Evolutionary conservation across 35 echinoderm and acorn worm species (phyloP).

Genomic region (Lytechinus pictus): DNA sequence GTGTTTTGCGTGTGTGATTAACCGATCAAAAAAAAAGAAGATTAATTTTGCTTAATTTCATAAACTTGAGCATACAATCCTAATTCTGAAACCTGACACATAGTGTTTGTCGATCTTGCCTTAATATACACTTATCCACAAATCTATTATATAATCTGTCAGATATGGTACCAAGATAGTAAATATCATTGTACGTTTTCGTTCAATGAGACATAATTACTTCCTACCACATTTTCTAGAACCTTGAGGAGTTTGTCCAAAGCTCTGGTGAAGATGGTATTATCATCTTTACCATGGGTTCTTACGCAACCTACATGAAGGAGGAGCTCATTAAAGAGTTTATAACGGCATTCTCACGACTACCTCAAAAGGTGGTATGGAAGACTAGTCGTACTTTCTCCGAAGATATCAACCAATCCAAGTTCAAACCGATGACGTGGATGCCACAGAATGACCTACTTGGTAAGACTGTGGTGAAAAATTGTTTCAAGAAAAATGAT

Average conservation of each 20-base stretch:
- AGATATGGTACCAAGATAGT: too few species aligned
- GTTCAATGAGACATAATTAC: too few species aligned
- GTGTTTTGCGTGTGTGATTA: too few species aligned
- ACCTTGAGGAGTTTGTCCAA: slow-evolving; percentile 65
- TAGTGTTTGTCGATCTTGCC: too few species aligned
- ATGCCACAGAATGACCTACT: slow-evolving; percentile 84
- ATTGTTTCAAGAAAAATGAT: too few species aligned
- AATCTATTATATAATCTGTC: too few species aligned
- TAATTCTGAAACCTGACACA: too few species aligned
- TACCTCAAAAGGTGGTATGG: slow-evolving; percentile 80
- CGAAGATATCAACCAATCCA: neutral
- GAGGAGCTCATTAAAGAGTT: slow-evolving; percentile 59
- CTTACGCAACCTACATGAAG: slow-evolving; percentile 65
- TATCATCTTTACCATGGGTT: slow-evolving; percentile 71
- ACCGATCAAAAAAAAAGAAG: too few species aligned
- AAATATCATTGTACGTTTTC: too few species aligned
- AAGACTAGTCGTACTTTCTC: neutral
- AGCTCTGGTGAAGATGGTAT: slow-evolving; percentile 66
- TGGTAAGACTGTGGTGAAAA: slow-evolving; percentile 44
- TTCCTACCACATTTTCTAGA: slow-evolving; percentile 27
- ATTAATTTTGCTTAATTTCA: too few species aligned
- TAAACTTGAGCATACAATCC: too few species aligned
- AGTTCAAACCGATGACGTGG: slow-evolving; percentile 68
- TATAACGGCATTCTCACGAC: slow-evolving; percentile 61
- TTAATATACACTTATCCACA: too few species aligned